Base-by-base conservation (phyloP, 1,140 invertebrate genomes). In the Drosophila chauvacae region DNA sequence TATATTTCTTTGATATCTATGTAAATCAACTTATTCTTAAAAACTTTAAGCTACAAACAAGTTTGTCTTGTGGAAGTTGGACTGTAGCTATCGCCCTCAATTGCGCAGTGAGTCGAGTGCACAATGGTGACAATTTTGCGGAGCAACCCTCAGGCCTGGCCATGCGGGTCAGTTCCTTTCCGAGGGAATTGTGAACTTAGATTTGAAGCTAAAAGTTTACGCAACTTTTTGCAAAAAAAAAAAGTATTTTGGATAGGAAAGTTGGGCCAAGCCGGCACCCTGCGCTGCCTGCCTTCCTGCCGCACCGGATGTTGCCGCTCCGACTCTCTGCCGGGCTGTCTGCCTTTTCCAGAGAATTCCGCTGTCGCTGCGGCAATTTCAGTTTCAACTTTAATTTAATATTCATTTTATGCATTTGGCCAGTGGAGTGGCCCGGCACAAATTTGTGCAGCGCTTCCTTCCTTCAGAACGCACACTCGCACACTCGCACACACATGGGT, bases 321-420 rank as follows among this genome's bases (percentile, higher is more conserved):
- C 39, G 58, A 10, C 42, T 58, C 33, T 73, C 80, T 69, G 44
- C 64, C 55, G 23, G 56, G 11, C 68, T 72, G 48, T 47, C 57
- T 60, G 63, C 84, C 80, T 73, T 82, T 87, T 88, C 80, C 76
- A 88, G 80, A 61, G 84, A 87, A 87, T 87, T 87, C 84, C 84
- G 80, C 58, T 77, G 82, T 81, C 70, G 73, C 65, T 64, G 57
- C 45, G 76, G 84, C 76, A 83, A 88, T 88, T 88, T 90, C 77
- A 76, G 79, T 88, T 90, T 81, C 84, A 88, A 88, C 85, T 88
- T 88, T 88, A 88, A 88, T 88, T 88, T 88, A 88, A 90, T 88
- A 88, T 88, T 88, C 84, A 88, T 88, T 88, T 88, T 88, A 88
- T 88, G 84, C 84, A 88, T 87, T 87, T 88, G 84, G 80, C 80